Evolutionary conservation across 2,113 vertebrate species (phyloP), one percentile per base, ranked within the genome.

Genomic region (Pelmatolapia mariae): DNA sequence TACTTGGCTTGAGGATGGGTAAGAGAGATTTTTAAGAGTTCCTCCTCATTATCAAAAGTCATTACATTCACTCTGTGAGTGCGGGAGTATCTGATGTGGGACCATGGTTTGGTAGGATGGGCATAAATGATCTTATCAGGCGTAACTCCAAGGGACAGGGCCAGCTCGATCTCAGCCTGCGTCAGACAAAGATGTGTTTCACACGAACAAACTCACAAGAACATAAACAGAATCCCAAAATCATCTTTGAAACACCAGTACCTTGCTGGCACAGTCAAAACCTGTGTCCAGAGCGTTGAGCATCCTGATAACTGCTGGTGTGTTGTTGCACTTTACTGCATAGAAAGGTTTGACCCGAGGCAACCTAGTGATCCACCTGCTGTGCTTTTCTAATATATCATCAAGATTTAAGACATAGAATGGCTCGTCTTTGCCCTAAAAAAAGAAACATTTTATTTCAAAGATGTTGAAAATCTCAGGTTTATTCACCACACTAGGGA

Each of bases 11-110:
- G 97, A 22, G 97, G 95, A 89, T 98, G 97, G 47, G 96, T 94
- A 57, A 96, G 95, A 88, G 97, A 96, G 43, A 98, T 96, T 92
- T 99, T 99, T 95, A 97, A 96, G 87, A 99, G 86, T 54, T 99
- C 98, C 7, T 98, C 97, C 86, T 98, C 97, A 31, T 96, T 98
- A 81, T 99, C 98, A 91, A 99, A 99, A n/a, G 98, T 98, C 98
- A 99, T 98, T 96, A 97, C 96, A 89, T 97, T 96, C 56, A 99
- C 97, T 66, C 97, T 97, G 2, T 94, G 97, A 84, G 93, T 93
- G 76, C 97, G 96, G 61, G 98, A 98, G 26, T 98, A 98, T 85
- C 98, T 98, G 89, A 99, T 98, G 59, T 98, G 98, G 54, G 97
- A 98, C 26, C 96, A 93, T 91, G 98, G 97, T 91, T 98, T 98